These are phyloP conservation scores for Siniperca scherzeri DNA, from an alignment of 2,797 vertebrate species.

Conservation along the genomic window DNA sequence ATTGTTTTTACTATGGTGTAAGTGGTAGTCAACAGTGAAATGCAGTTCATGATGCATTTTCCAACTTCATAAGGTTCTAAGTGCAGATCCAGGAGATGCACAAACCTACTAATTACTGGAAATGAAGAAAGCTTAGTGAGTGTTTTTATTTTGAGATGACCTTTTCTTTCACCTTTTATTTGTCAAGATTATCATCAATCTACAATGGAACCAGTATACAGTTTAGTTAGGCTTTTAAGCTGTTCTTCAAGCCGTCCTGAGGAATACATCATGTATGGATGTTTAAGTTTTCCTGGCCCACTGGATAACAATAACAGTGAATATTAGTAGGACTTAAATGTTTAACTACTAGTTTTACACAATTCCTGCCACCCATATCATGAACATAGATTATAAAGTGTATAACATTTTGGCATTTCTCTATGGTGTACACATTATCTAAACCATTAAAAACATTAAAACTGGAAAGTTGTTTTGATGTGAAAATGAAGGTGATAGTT, in stretches of 20 bases:
- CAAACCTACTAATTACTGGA: neutral
- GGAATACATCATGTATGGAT: neutral
- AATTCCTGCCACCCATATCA: neutral
- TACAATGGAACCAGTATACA: neutral
- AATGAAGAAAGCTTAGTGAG: neutral
- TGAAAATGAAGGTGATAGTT: neutral
- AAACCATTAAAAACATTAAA: neutral
- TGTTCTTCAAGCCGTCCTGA: neutral
- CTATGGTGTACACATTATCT: neutral
- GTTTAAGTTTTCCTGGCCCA: neutral
- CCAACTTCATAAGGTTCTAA: neutral
- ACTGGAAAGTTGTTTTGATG: neutral
- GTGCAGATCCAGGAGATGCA: slow-evolving; percentile 4
- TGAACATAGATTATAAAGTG: too few species aligned
- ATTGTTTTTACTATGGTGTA: slow-evolving; percentile 23
- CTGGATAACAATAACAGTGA: neutral
- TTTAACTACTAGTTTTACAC: neutral
- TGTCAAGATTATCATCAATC: neutral
- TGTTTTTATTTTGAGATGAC: neutral
- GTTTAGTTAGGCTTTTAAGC: neutral
- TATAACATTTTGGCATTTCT: neutral
- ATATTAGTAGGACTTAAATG: neutral
- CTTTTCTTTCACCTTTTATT: neutral
- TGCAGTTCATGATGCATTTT: slow-evolving; percentile 52
- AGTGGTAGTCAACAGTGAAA: slow-evolving; percentile 50